These are phyloP conservation scores for Acheta domesticus DNA, from an alignment of 2,888 invertebrate species.

Conservation along the genomic window DNA sequence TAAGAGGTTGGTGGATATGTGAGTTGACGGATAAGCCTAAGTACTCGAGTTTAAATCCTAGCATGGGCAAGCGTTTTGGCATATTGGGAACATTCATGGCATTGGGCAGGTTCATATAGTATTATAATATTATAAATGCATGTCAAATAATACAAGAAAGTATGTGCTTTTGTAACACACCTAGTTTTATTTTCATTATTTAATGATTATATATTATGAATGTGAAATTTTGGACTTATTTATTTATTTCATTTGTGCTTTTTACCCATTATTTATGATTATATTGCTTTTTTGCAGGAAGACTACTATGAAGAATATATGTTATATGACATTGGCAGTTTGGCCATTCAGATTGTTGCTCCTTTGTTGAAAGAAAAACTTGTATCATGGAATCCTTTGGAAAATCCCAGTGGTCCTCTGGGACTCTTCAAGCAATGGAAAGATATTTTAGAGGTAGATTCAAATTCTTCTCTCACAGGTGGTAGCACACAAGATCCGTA, in stretches of 20 bases:
- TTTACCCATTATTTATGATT: background rate
- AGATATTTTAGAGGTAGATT: constrained; percentile 54
- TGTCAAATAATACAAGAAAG: too few relatives aligned
- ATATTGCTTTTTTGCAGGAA: constrained; percentile 48
- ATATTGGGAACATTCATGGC: too few relatives aligned
- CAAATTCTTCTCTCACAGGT: constrained; percentile 43
- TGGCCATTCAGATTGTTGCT: constrained; percentile 80
- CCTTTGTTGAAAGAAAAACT: constrained; percentile 76
- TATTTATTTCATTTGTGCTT: background rate
- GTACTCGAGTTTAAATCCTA: too few relatives aligned
- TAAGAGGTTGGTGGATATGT: too few relatives aligned
- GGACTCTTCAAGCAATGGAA: constrained; percentile 69
- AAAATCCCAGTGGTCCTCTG: constrained; percentile 61
- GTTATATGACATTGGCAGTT: constrained; percentile 74
- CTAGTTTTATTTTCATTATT: too few relatives aligned
- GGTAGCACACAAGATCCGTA: constrained; percentile 63
- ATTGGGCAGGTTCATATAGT: too few relatives aligned
- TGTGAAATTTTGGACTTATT: background rate
- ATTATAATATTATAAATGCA: too few relatives aligned
- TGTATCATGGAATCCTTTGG: constrained; percentile 75
- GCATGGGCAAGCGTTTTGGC: too few relatives aligned
- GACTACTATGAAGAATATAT: constrained; percentile 74
- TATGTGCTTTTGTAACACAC: too few relatives aligned
- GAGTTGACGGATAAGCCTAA: too few relatives aligned
- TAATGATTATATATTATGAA: too few relatives aligned